phyloP scores from a whole-genome alignment of 2,113 vertebrate genomes.

The Misgurnus anguillicaudatus region DNA sequence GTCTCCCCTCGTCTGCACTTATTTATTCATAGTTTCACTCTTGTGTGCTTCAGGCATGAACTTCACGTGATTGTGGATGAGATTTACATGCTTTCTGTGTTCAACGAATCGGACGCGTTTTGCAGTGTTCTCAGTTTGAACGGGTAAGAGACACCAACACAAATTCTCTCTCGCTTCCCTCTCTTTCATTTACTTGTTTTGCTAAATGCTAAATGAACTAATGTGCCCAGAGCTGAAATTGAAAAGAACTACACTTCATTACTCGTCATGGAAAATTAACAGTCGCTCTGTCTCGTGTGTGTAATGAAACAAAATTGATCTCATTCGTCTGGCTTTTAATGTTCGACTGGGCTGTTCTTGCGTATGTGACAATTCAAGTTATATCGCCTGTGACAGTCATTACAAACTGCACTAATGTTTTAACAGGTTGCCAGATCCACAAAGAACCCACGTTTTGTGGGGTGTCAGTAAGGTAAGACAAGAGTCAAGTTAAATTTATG shows the following conservation, averaged over 20 bases:
- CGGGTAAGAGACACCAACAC: conserved; percentile 73
- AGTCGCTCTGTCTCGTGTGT: not conserved
- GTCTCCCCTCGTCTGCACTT: not conserved
- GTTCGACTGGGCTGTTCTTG: not conserved
- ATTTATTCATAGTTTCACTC: conserved; percentile 7
- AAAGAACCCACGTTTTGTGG: conserved; percentile 96
- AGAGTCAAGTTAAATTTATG: not conserved
- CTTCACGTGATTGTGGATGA: conserved; percentile 93
- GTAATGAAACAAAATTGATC: not conserved
- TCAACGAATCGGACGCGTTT: conserved; percentile 81
- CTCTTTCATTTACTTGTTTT: conserved; percentile 1
- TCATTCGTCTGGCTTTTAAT: not conserved
- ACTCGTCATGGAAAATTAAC: not conserved
- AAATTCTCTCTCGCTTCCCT: conserved; percentile 31
- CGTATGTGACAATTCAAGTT: not conserved
- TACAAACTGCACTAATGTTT: conserved; percentile 44
- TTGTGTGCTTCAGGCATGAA: conserved; percentile 73
- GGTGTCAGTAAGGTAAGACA: conserved; percentile 87
- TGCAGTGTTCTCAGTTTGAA: conserved; percentile 87
- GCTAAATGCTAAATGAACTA: not conserved
- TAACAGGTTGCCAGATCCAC: conserved; percentile 90
- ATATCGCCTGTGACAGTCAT: not conserved
- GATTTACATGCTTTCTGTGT: conserved; percentile 95
- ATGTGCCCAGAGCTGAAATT: not conserved
- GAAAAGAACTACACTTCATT: not conserved